Conservation (phyloP, 2,888 invertebrate species). For the Syrista parreyssii region DNA sequence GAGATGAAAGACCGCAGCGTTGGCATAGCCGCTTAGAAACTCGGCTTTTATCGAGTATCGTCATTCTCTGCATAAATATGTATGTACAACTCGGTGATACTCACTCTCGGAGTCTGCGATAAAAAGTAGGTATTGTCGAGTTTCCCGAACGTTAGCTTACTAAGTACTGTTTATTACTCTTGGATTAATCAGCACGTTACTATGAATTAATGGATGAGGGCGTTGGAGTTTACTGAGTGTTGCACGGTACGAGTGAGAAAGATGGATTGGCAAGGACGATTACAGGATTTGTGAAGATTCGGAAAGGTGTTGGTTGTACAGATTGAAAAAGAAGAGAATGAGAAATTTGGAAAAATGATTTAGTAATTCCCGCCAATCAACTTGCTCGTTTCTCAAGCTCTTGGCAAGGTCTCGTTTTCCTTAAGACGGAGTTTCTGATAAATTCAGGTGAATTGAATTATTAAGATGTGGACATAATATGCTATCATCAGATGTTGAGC, state of each 20-base stretch:
- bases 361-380: too few species aligned
- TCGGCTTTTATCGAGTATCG: background rate
- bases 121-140: background rate
- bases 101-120: background rate
- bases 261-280: too few species aligned
- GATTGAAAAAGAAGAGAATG: too few species aligned
- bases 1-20: background rate
- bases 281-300: too few species aligned
- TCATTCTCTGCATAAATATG: background rate
- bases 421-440: too few species aligned
- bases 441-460: too few species aligned
- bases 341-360: too few species aligned
- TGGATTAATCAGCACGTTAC: conserved; percentile 3
- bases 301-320: too few species aligned
- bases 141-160: background rate
- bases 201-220: conserved; percentile 7
- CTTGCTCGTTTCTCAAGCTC: too few species aligned
- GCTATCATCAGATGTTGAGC: background rate
- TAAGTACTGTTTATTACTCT: background rate
- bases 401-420: too few species aligned
- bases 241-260: too few species aligned
- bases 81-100: background rate
- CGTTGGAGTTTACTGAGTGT: background rate
- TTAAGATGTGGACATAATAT: too few species aligned
- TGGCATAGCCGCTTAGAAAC: background rate